Percentiles rank a stretch among this genome's conserved stretches.
phyloP scores from a whole-genome alignment of 2,113 vertebrate species.

The Microcebus jonahi region DNA sequence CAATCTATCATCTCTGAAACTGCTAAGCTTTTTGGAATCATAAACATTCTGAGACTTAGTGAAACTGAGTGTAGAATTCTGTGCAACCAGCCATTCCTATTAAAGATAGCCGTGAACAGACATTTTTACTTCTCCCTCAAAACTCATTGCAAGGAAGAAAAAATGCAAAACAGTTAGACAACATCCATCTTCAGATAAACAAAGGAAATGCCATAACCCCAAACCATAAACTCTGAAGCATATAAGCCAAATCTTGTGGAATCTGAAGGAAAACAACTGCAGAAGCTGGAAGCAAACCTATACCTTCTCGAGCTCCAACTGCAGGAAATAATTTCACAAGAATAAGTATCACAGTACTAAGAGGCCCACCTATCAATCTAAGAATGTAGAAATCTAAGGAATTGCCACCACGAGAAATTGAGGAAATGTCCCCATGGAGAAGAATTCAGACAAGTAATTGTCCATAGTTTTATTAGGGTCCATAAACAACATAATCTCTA shows the following conservation, averaged over 20 bases:
- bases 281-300: background rate
- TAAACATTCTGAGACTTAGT: background rate
- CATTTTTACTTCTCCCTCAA: background rate
- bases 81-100: background rate
- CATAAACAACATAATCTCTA: background rate
- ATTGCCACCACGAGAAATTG: background rate
- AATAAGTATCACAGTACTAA: background rate
- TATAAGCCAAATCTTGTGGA: background rate
- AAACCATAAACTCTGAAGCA: background rate
- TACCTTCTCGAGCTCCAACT: background rate
- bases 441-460: background rate
- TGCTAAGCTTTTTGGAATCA: background rate
- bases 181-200: background rate
- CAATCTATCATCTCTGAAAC: background rate
- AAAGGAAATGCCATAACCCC: background rate
- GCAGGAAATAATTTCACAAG: background rate
- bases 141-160: background rate
- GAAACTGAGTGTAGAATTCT: conserved; percentile 6
- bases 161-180: background rate
- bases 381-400: background rate
- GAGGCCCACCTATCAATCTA: background rate
- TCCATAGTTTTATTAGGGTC: background rate
- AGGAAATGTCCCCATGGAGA: background rate
- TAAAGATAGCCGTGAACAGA: background rate
- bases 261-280: background rate